Evolutionary conservation across 2,797 vertebrate species (phyloP).

Genomic region (Synanceia verrucosa): DNA sequence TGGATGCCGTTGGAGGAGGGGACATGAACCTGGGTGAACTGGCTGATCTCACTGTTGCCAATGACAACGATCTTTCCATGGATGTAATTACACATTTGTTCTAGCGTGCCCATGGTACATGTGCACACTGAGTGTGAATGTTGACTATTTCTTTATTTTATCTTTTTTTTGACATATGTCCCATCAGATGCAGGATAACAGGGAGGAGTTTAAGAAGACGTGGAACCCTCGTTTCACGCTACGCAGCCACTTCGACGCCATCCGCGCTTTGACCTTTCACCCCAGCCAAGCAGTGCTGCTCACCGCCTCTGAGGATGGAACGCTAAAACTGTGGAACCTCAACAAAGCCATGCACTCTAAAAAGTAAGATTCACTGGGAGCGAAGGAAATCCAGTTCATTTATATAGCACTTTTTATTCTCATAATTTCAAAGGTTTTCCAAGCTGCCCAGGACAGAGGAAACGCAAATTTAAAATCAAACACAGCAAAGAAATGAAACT

Average conservation of each 20-base stretch:
- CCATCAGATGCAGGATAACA: slow-evolving; percentile 87
- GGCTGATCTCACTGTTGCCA: slow-evolving; percentile 92
- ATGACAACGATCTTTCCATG: slow-evolving; percentile 91
- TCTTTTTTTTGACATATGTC: not conserved
- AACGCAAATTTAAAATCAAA: not conserved
- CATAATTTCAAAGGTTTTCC: not conserved
- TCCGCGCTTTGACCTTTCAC: slow-evolving; percentile 90
- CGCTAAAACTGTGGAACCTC: slow-evolving; percentile 93
- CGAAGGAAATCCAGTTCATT: not conserved
- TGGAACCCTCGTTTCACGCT: slow-evolving; percentile 94
- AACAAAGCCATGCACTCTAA: slow-evolving; percentile 91
- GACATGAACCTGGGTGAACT: slow-evolving; percentile 94
- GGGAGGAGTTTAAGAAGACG: slow-evolving; percentile 91
- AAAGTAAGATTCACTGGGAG: slow-evolving; percentile 78
- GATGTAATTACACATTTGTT: slow-evolving; percentile 81
- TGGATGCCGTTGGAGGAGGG: slow-evolving; percentile 90
- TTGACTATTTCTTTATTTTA: not conserved
- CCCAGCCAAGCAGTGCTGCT: slow-evolving; percentile 88
- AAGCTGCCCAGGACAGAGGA: not conserved
- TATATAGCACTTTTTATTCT: not conserved
- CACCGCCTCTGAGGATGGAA: slow-evolving; percentile 91
- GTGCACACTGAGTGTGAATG: not conserved
- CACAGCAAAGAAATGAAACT: not conserved
- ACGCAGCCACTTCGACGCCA: slow-evolving; percentile 92
- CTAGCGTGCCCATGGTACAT: not conserved